These are phyloP conservation scores for Chironomus riparius DNA, from an alignment of 2,888 invertebrate species.

Conservation along the genomic window DNA sequence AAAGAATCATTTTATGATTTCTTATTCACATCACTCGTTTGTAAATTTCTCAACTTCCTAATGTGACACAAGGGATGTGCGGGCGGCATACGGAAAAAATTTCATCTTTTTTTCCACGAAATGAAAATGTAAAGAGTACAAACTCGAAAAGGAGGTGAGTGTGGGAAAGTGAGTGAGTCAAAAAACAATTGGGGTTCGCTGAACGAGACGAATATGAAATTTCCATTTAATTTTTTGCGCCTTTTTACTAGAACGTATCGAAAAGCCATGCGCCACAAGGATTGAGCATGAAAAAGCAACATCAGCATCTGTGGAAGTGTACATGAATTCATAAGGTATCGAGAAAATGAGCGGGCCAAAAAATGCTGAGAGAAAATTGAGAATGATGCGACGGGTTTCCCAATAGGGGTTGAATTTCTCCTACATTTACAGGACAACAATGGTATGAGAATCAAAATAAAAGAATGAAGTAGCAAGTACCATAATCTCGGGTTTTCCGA, in stretches of 20 bases:
- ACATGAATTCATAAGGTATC: neutral
- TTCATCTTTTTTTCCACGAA: neutral
- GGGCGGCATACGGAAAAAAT: neutral
- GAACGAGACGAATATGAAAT: conserved; percentile 20
- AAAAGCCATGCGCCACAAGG: conserved; percentile 22
- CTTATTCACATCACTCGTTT: neutral
- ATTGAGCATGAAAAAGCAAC: neutral
- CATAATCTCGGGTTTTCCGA: conserved; percentile 25
- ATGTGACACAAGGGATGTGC: neutral
- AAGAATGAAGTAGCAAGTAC: conserved; percentile 19
- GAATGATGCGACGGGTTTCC: neutral
- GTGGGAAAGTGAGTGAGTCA: neutral
- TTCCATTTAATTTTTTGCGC: conserved; percentile 9
- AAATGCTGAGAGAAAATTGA: neutral
- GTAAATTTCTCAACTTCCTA: neutral
- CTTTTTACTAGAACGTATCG: neutral
- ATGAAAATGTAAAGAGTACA: too few relatives aligned
- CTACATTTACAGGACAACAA: neutral
- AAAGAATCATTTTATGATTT: too few relatives aligned
- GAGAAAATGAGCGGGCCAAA: neutral
- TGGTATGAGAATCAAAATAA: conserved; percentile 1
- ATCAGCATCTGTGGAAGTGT: neutral
- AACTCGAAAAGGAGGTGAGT: neutral
- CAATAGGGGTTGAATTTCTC: neutral
- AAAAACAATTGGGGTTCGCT: conserved; percentile 15